phyloP scores from a whole-genome alignment of 2,113 vertebrate species.

The Lontra canadensis region DNA sequence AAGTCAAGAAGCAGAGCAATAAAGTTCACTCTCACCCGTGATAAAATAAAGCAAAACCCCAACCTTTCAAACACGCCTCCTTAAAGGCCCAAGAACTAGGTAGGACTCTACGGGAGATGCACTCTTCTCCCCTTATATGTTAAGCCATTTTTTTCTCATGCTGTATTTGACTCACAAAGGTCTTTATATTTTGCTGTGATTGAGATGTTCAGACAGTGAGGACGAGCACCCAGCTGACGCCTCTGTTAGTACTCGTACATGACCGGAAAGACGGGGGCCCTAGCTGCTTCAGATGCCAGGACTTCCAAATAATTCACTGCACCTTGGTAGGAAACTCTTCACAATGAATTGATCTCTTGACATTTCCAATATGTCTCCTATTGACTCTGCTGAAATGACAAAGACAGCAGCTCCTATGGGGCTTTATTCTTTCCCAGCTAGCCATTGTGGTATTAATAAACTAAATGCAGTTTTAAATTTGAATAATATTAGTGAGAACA shows the following conservation, averaged over 20 bases:
- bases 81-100: neutral
- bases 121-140: neutral
- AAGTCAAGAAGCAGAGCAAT: neutral
- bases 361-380: constrained; percentile 16
- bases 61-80: neutral
- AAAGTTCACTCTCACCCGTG: neutral
- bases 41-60: neutral
- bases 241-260: neutral
- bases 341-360: constrained; percentile 23
- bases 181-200: neutral
- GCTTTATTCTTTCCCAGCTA: constrained; percentile 28
- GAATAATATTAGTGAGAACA: neutral
- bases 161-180: neutral
- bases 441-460: constrained; percentile 14
- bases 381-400: neutral
- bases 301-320: neutral
- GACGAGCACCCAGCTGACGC: neutral
- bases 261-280: neutral
- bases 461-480: neutral
- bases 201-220: neutral
- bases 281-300: neutral
- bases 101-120: neutral
- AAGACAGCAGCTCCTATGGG: neutral
- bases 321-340: constrained; percentile 19
- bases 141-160: neutral